A percentile compares a stretch with the other conserved stretches of the same genome.
Evolutionary conservation across 2,888 invertebrate species (phyloP).

Genomic region (Drosophila pseudotakahashii): DNA sequence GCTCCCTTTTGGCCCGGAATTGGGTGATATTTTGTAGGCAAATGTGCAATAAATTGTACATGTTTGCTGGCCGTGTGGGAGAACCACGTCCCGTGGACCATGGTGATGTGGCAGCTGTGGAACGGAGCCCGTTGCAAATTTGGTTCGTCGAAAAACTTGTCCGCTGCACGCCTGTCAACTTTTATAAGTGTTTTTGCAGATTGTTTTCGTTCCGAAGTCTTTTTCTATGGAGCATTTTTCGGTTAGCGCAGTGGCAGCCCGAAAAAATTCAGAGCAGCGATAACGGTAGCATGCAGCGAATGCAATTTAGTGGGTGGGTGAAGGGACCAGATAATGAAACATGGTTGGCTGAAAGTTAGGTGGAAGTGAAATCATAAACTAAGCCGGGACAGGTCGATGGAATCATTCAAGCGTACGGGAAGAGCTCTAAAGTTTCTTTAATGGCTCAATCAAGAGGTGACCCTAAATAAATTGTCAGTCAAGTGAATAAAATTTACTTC

Average conservation of each 20-base stretch:
- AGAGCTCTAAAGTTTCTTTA: too few relatives aligned
- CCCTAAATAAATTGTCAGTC: background rate
- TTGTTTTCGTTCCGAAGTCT: conserved; percentile 59
- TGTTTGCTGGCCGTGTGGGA: conserved; percentile 56
- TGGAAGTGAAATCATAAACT: background rate
- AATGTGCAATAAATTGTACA: conserved; percentile 81
- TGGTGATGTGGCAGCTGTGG: conserved; percentile 33
- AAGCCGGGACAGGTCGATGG: background rate
- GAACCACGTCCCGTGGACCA: conserved; percentile 4
- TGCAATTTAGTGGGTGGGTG: conserved; percentile 61
- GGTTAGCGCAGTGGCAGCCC: conserved; percentile 7
- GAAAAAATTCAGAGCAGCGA: conserved; percentile 52
- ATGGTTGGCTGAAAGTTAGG: background rate
- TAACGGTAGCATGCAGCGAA: conserved; percentile 58
- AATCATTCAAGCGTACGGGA: background rate
- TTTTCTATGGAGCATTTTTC: conserved; percentile 29
- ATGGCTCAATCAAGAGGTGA: background rate
- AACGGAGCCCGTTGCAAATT: conserved; percentile 49
- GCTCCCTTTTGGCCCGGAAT: conserved; percentile 55
- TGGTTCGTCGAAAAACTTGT: conserved; percentile 73
- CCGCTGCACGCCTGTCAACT: conserved; percentile 78
- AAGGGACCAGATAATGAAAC: conserved; percentile 15
- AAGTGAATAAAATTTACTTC: background rate
- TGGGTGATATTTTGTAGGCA: conserved; percentile 79
- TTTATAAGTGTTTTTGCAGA: conserved; percentile 75